Evolutionary conservation across 1,140 invertebrate species (phyloP), one percentile per base, ranked within the genome.

Genomic region (Cyclargus thomasi): DNA sequence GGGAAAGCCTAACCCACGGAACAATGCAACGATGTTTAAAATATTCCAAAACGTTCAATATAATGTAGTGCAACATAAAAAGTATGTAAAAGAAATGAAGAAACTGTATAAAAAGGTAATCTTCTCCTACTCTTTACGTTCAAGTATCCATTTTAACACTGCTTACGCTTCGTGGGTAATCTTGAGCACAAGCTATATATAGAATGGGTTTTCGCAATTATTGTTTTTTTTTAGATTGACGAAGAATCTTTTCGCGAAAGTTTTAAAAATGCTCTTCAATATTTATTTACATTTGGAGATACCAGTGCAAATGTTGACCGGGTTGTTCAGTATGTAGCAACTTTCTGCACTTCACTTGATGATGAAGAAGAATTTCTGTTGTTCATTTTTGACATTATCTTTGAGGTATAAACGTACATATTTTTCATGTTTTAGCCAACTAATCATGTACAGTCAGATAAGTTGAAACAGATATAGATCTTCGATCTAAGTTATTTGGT

Each of bases 291-390:
- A 36, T 91, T 92, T 76, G 93, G 92, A n/a, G 93, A 94, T 62
- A 89, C 87, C 2, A 94, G 94, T 74, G 92, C 93, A 2, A 92
- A 93, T 74, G 93, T 94, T 1, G 93, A 94, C 72, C 86, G 92
- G 23, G 92, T 93, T 0, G 83, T 95, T 17, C 91, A 93, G 55
- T 95, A 95, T 87, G 91, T 94, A 4, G 92, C 93, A 11, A 93
- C 93, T 64, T 94, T 94, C 81, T 92, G 92, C 53, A 91, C 92
- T 6, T 90, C 90, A 1, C 86, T 92, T n/a, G 87, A 91, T 73
- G 91, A 92, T 64, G 91, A 90, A 64, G 91, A 92, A 62, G 90
- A 91, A 66, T 91, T 91, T 68, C 72, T 91, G 16, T 86, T 92
- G 75, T 92, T 91, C 53, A 86, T 93, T 63, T 90, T 93, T 71